Evolutionary conservation across 2,888 invertebrate genomes (phyloP).

Genomic region (Malacosoma neustria): DNA sequence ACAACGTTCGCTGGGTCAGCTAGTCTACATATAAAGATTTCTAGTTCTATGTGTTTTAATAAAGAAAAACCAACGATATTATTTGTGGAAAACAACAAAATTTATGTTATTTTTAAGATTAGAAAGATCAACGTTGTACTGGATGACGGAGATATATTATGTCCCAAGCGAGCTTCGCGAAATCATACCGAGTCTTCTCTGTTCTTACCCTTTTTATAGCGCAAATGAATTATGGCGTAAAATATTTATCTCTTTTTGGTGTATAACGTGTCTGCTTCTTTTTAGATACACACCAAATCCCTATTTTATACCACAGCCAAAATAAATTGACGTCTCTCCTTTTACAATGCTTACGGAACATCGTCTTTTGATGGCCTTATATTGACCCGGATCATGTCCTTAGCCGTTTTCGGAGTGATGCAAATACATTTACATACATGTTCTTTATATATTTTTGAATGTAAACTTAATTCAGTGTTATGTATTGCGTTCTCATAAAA

Average conservation of each 20-base stretch:
- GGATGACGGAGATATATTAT: slow-evolving; percentile 25
- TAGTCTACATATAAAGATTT: too few relatives aligned
- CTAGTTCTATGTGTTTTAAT: too few relatives aligned
- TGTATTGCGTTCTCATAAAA: too few relatives aligned
- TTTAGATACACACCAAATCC: slow-evolving; percentile 51
- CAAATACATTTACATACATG: too few relatives aligned
- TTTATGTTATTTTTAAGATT: slow-evolving; percentile 36
- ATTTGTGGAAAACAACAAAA: slow-evolving; percentile 17
- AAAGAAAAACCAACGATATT: too few relatives aligned
- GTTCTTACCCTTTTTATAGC: slow-evolving; percentile 58
- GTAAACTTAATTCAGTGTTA: too few relatives aligned
- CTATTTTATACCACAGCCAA: slow-evolving; percentile 41
- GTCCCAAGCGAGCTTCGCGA: slow-evolving; percentile 36
- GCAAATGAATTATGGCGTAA: slow-evolving; percentile 62
- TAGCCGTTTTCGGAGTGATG: neutral
- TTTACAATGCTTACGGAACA: neutral
- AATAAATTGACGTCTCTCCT: slow-evolving; percentile 30
- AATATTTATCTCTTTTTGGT: slow-evolving; percentile 62
- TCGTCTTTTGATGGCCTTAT: neutral
- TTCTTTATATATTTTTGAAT: too few relatives aligned
- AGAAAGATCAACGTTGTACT: slow-evolving; percentile 31
- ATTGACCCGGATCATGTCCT: neutral
- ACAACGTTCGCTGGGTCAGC: too few relatives aligned
- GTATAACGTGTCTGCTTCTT: slow-evolving; percentile 53
- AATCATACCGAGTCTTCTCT: slow-evolving; percentile 47